Conservation (phyloP, 2,888 invertebrate species). For the Drosophila vallismaia region DNA sequence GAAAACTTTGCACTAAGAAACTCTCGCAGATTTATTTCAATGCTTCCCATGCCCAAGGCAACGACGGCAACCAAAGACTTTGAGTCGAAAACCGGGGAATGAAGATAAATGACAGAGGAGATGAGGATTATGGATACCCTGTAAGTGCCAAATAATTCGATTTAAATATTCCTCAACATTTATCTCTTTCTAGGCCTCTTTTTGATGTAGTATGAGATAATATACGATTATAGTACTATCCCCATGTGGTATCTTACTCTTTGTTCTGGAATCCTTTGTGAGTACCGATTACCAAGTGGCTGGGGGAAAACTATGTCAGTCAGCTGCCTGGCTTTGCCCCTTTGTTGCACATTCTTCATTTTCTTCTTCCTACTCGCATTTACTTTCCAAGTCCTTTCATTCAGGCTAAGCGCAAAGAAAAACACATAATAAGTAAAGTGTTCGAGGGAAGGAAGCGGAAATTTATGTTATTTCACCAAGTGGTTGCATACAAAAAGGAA, state of each 20-base stretch:
- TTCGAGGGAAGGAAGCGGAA: constrained; percentile 39
- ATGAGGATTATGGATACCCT: constrained; percentile 7
- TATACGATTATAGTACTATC: background rate
- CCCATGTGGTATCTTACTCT: background rate
- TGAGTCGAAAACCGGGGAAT: constrained; percentile 38
- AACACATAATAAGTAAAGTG: constrained; percentile 59
- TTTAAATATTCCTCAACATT: background rate
- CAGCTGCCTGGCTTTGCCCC: constrained; percentile 43
- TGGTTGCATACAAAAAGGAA: constrained; percentile 40
- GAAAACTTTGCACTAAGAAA: constrained; percentile 58
- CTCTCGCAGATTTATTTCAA: constrained; percentile 70
- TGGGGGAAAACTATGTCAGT: constrained; percentile 60
- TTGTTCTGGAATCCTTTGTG: background rate
- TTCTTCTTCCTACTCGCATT: constrained; percentile 4
- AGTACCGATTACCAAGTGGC: background rate
- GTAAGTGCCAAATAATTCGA: background rate
- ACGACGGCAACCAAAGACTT: constrained; percentile 43
- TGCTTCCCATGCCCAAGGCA: constrained; percentile 51
- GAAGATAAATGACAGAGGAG: background rate
- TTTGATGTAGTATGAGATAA: background rate
- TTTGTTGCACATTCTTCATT: constrained; percentile 7
- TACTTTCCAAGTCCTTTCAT: constrained; percentile 20
- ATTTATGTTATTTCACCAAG: constrained; percentile 60
- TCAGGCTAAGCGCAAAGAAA: constrained; percentile 45
- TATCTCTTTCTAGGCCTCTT: background rate